These are phyloP conservation scores for Vulpes ferrilata DNA, from an alignment of 2,113 vertebrate species.

Conservation along the genomic window DNA sequence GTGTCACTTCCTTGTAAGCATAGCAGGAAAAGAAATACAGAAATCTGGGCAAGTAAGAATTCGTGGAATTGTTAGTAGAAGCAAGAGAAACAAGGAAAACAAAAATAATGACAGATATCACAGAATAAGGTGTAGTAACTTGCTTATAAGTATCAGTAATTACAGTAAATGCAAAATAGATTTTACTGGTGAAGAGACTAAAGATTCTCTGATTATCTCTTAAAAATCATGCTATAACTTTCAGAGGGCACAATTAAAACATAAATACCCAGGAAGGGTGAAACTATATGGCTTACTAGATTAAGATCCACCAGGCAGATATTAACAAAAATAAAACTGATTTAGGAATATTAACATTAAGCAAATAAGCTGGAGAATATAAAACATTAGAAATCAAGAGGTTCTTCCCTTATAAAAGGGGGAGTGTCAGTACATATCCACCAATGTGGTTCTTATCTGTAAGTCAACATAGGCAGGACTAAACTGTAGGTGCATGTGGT, in stretches of 20 bases:
- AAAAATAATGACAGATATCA: neutral
- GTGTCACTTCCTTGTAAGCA: neutral
- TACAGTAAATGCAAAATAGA: neutral
- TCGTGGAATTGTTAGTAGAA: neutral
- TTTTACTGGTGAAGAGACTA: neutral
- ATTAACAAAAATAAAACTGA: neutral
- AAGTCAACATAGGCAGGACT: neutral
- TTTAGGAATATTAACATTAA: neutral
- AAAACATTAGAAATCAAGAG: neutral
- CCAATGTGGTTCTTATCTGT: neutral
- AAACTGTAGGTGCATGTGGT: fast-evolving
- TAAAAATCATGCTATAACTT: neutral
- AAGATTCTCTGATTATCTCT: neutral
- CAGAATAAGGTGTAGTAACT: neutral
- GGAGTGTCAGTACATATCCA: neutral
- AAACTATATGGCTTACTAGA: neutral
- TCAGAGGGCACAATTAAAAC: neutral
- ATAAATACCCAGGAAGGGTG: neutral
- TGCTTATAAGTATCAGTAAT: neutral
- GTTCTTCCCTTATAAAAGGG: neutral
- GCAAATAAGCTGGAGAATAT: neutral
- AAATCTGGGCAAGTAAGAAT: neutral
- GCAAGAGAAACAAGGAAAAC: neutral
- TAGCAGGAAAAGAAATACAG: neutral
- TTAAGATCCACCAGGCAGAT: neutral